Evolutionary conservation across 2,888 invertebrate genomes (phyloP).

Genomic region (Boloria euphrosyne): DNA sequence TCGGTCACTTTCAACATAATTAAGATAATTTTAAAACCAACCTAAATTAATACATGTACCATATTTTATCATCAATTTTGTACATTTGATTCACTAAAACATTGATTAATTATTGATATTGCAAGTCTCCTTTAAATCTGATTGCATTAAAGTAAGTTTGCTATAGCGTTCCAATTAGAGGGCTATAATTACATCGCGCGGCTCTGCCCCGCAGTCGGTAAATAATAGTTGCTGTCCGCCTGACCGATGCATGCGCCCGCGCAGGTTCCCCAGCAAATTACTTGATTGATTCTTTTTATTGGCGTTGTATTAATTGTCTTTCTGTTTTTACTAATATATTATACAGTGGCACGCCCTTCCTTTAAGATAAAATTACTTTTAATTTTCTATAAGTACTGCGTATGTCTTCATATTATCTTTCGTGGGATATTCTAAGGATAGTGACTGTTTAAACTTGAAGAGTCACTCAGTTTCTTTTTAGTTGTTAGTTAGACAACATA

Average conservation of each 20-base stretch:
- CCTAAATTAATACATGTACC: no score
- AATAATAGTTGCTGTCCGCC: slow-evolving; percentile 44
- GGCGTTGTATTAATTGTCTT: slow-evolving; percentile 24
- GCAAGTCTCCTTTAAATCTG: background rate
- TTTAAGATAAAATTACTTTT: slow-evolving; percentile 1
- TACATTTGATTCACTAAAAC: background rate
- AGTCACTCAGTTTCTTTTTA: no score
- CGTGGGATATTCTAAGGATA: no score
- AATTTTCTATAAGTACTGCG: no score
- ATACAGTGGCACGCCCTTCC: background rate
- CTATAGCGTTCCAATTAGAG: slow-evolving; percentile 49
- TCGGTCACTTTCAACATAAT: no score
- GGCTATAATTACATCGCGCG: slow-evolving; percentile 51
- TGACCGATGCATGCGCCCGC: slow-evolving; percentile 48
- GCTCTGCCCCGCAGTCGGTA: slow-evolving; percentile 32
- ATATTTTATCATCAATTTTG: no score
- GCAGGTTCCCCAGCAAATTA: slow-evolving; percentile 29
- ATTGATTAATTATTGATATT: background rate
- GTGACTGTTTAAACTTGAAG: no score
- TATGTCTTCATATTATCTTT: no score
- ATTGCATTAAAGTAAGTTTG: no score
- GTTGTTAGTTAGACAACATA: no score
- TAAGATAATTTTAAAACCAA: no score
- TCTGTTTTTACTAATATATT: slow-evolving; percentile 10
- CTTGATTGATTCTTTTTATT: slow-evolving; percentile 34